These are phyloP conservation scores for Indicator indicator DNA, from an alignment of 2,113 vertebrate genomes.

Conservation along the genomic window DNA sequence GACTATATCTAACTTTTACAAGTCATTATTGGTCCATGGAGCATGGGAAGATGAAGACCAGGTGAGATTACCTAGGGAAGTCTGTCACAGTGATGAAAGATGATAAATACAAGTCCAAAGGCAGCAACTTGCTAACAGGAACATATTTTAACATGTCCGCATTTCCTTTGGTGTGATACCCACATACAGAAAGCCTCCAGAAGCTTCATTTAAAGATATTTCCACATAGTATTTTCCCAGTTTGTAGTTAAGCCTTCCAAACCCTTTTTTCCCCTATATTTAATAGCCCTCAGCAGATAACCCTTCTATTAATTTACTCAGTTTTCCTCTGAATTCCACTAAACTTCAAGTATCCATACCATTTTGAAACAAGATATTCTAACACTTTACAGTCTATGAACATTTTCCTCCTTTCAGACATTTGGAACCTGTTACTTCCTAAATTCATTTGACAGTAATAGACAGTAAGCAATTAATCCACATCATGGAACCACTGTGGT, in stretches of 20 bases:
- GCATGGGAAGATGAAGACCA: background rate
- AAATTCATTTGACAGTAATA: background rate
- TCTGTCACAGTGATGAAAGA: background rate
- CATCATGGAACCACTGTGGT: background rate
- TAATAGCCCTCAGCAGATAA: background rate
- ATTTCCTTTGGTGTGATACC: background rate
- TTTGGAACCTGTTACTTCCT: background rate
- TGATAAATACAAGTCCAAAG: background rate
- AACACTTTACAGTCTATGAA: background rate
- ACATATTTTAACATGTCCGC: background rate
- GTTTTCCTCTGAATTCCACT: background rate
- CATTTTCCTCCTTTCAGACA: background rate
- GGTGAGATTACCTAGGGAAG: background rate
- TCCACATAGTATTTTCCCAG: background rate
- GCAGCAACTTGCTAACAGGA: background rate
- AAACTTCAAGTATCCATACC: background rate
- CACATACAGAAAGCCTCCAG: background rate
- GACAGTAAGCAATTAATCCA: background rate
- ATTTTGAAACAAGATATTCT: background rate
- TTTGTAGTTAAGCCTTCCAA: background rate
- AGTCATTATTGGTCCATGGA: background rate
- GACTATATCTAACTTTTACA: background rate
- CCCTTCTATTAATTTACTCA: background rate
- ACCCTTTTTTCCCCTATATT: background rate
- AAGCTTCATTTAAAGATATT: background rate